Conservation (phyloP, 2,797 vertebrate species). For the Garrulus glandarius region DNA sequence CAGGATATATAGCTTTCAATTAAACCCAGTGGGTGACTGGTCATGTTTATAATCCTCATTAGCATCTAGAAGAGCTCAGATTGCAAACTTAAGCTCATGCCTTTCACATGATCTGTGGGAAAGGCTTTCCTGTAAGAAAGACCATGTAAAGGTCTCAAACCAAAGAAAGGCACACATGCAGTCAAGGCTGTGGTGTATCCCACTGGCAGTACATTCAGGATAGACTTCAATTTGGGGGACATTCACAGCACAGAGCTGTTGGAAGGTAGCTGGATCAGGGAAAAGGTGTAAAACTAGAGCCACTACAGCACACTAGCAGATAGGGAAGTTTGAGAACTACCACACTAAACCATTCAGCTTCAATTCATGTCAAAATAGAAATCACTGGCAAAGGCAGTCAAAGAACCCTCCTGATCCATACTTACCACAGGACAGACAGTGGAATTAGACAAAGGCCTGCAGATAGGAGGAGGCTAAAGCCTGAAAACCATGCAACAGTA, state of each 20-base stretch:
- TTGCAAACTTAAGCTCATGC: not conserved
- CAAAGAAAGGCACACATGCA: not conserved
- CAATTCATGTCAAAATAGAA: not conserved
- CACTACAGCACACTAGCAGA: not conserved
- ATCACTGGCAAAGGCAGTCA: not conserved
- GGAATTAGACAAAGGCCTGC: slow-evolving; percentile 86
- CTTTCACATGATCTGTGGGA: not conserved
- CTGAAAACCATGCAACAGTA: slow-evolving; percentile 87
- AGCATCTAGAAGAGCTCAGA: not conserved
- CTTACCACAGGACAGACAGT: slow-evolving; percentile 82
- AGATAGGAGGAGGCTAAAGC: slow-evolving; percentile 86
- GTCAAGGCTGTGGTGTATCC: not conserved
- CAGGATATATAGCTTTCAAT: not conserved
- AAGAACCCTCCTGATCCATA: not conserved
- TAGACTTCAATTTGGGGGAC: not conserved
- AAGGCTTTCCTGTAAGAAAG: not conserved
- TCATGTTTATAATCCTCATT: not conserved
- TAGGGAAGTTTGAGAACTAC: not conserved
- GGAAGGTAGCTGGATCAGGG: not conserved
- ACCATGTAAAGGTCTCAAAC: not conserved
- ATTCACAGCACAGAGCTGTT: not conserved
- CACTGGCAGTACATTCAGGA: not conserved
- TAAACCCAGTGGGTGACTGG: not conserved
- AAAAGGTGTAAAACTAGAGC: not conserved
- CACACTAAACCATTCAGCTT: not conserved